Percentiles rank a stretch among this genome's conserved stretches.
Conservation (phyloP, 2,797 vertebrate genomes). For the Bradypodion ventrale region DNA sequence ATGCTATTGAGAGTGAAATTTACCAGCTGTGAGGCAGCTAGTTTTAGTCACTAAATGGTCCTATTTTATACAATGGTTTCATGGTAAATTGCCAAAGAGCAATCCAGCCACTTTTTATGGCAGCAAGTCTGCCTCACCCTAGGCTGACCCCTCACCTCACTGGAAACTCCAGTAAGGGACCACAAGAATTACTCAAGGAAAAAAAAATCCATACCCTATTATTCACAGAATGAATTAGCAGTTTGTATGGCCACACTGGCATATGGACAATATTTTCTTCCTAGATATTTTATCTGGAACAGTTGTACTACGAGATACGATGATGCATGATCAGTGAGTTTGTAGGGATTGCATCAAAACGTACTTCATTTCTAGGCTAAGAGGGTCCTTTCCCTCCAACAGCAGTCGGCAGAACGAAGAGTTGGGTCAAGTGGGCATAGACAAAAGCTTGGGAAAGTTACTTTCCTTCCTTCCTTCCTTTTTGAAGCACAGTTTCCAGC, state of each 20-base stretch:
- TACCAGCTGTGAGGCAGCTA: constrained; percentile 7
- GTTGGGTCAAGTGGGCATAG: too few relatives aligned
- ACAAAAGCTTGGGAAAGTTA: too few relatives aligned
- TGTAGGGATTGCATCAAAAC: too few relatives aligned
- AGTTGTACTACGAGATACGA: background rate
- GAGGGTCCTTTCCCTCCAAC: too few relatives aligned
- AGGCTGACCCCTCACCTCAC: background rate
- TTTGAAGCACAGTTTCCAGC: too few relatives aligned
- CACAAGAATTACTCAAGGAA: background rate
- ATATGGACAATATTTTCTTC: background rate
- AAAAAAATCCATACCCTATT: background rate
- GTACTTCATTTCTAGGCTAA: too few relatives aligned
- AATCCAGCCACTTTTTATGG: background rate
- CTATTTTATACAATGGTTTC: background rate
- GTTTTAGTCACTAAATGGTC: background rate
- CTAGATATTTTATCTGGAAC: background rate
- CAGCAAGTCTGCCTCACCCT: background rate
- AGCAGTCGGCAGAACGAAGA: too few relatives aligned
- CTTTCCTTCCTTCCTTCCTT: too few relatives aligned
- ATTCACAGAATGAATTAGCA: background rate
- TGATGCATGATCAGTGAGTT: background rate
- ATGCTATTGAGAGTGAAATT: constrained; percentile 1
- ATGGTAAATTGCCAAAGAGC: background rate
- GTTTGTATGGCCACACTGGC: background rate
- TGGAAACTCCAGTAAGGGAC: constrained; percentile 3